A percentile compares a stretch with the other conserved stretches of the same genome.
Evolutionary conservation across 2,888 invertebrate species (phyloP).

Genomic region (Trichopria drosophilae): DNA sequence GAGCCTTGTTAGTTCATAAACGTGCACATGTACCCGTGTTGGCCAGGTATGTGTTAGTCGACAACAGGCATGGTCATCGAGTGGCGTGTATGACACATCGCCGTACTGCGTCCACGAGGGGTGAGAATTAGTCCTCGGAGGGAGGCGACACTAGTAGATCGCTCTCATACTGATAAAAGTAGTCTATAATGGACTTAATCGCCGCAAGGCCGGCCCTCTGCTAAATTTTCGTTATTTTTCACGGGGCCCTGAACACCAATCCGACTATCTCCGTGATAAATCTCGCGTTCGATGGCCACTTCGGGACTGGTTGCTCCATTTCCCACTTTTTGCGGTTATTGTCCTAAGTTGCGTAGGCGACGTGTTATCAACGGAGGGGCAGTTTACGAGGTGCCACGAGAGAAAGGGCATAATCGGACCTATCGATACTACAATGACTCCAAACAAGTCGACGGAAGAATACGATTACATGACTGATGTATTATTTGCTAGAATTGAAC

Average conservation of each 20-base stretch:
- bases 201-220: constrained; percentile 49
- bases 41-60: neutral
- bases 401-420: too few species aligned
- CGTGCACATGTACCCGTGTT: constrained; percentile 25
- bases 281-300: constrained; percentile 32
- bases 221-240: constrained; percentile 58
- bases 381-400: too few species aligned
- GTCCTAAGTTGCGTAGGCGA: too few species aligned
- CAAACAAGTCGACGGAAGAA: too few species aligned
- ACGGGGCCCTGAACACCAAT: constrained; percentile 2
- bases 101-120: constrained; percentile 29
- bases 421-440: too few species aligned
- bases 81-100: constrained; percentile 55
- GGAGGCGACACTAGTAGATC: constrained; percentile 51
- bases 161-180: constrained; percentile 57
- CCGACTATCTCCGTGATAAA: constrained; percentile 41
- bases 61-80: constrained; percentile 39
- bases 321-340: too few species aligned
- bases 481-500: too few species aligned
- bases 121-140: constrained; percentile 41
- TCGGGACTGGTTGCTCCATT: constrained; percentile 4
- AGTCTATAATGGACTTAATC: constrained; percentile 57
- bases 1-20: constrained; percentile 44
- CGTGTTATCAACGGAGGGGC: too few species aligned
- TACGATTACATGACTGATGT: too few species aligned